Evolutionary conservation across 1,140 invertebrate genomes (phyloP), one percentile per base, ranked within the genome.

Genomic region (Caenorhabditis briggsae): DNA sequence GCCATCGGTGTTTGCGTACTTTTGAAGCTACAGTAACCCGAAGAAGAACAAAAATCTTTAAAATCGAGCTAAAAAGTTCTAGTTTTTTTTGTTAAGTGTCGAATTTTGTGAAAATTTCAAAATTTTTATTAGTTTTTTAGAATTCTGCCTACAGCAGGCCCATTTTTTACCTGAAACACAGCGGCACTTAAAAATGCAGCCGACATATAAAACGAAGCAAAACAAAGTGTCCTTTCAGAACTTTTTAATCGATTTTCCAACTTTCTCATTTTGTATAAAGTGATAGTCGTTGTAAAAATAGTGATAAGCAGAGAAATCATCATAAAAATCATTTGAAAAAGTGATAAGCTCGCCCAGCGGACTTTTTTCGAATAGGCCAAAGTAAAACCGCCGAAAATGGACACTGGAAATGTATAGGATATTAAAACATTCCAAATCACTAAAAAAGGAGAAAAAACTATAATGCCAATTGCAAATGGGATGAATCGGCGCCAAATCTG

Each of bases 401-500:
- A 50, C 1, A 53, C 46, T 14, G 70, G 70, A 53, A 50, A 78
- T 20, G 70, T 78, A 12, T 50, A 12, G 0, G 70, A 78, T 18
- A 78, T 48, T 11, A 78, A 53, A 5, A 78, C 70, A 78, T 78
- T 78, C 70, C 70, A 78, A 23, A 78, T 50, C 2, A 78, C 70
- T 12, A 78, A 46, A 50, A 78, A 78, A 16, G 70, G 70, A 5
- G 46, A 50, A 2, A 50, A 50, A 16, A 20, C 11, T 9, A 78
- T 78, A n/a, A 78, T 25, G 2, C 9, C n/a, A 3, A 78, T 50
- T 2, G 70, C 14, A 33, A 78, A 23, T 23, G 70, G 70, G 46
- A 78, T 78, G 70, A 78, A 78, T n/a, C n/a, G 46, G 9, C 43
- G 46, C 70, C 70, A 78, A n/a, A 78, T 78, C 70, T 78, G n/a